These are phyloP conservation scores for Leuctra nigra DNA, from an alignment of 2,888 invertebrate species.

Conservation along the genomic window DNA sequence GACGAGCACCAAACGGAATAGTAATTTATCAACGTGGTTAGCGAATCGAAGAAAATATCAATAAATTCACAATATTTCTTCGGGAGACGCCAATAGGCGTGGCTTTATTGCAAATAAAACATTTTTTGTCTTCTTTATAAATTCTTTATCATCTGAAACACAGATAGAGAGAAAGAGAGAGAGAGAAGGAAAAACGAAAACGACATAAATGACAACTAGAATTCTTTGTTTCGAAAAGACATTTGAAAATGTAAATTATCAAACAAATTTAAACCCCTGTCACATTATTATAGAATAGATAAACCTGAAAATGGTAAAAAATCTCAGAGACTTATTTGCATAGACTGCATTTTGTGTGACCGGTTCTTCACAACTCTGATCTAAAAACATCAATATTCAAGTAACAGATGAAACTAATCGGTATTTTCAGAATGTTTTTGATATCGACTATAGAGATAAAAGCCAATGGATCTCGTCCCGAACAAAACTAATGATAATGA, in stretches of 20 bases:
- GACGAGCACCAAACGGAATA: too few relatives aligned
- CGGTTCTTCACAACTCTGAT: background rate
- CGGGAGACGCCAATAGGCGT: background rate
- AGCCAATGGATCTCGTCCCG: too few relatives aligned
- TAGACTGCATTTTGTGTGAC: background rate
- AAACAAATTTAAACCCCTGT: background rate
- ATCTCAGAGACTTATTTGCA: background rate
- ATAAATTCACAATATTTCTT: conserved; percentile 2
- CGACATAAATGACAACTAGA: background rate
- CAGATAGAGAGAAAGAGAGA: too few relatives aligned
- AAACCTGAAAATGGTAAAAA: background rate
- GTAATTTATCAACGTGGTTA: too few relatives aligned
- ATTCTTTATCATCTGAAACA: background rate
- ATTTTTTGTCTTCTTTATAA: background rate
- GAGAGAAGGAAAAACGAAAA: background rate
- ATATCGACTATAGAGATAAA: too few relatives aligned
- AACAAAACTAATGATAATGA: too few relatives aligned
- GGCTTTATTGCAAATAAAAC: background rate
- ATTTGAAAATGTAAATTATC: conserved; percentile 1
- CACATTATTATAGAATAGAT: background rate
- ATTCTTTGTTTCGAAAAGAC: background rate
- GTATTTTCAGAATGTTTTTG: too few relatives aligned
- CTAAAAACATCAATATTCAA: conserved; percentile 4
- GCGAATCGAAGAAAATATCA: background rate
- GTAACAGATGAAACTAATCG: too few relatives aligned